Evolutionary conservation across 2,797 vertebrate species (phyloP).

Genomic region (Micromesistius poutassou): DNA sequence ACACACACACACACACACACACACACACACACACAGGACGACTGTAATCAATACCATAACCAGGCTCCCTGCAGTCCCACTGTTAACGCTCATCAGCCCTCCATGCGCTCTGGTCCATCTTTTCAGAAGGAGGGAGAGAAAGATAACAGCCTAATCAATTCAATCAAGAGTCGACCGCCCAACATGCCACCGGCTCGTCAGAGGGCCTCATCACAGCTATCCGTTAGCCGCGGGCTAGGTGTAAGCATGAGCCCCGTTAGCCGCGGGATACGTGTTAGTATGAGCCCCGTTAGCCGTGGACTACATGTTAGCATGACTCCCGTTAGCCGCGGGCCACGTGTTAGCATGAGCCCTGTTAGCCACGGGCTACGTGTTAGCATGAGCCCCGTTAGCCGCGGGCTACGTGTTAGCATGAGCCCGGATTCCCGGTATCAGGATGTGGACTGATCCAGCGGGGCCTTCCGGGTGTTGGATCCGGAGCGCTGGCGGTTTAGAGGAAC

Average conservation of each 20-base stretch:
- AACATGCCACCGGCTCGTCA: background rate
- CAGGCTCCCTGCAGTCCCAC: conserved; percentile 16
- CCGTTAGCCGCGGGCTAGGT: background rate
- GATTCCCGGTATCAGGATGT: too few relatives aligned
- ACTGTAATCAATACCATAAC: conserved; percentile 44
- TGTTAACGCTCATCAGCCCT: conserved; percentile 47
- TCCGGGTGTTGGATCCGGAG: background rate
- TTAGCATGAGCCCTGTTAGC: background rate
- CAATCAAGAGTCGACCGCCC: conserved; percentile 5
- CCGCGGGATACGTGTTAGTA: background rate
- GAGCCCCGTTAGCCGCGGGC: background rate
- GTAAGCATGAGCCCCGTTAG: background rate
- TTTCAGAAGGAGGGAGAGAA: conserved; percentile 43
- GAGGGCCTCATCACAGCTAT: background rate
- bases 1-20: background rate
- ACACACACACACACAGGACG: background rate
- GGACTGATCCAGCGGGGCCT: background rate
- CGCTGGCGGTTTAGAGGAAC: background rate
- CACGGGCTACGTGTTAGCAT: background rate
- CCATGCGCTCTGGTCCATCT: conserved; percentile 42
- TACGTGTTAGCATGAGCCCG: background rate
- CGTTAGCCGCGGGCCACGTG: background rate
- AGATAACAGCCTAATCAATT: conserved; percentile 32
- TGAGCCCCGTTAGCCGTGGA: background rate
- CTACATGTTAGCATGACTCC: background rate